Evolutionary conservation across 2,113 vertebrate genomes (phyloP).

Genomic region (Paracanthobrama guichenoti): DNA sequence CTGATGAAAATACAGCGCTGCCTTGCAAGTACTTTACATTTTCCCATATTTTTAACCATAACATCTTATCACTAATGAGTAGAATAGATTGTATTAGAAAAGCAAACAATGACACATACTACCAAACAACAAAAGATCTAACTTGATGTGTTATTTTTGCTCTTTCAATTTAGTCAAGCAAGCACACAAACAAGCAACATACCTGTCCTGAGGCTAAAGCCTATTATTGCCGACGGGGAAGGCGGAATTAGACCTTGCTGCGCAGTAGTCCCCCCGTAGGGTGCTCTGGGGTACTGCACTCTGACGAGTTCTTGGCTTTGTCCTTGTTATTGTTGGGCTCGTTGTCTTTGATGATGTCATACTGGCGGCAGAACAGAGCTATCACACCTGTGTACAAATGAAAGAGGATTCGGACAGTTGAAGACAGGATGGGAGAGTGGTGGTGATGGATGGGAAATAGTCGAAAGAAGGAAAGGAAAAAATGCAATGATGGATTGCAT

Average conservation of each 20-base stretch:
- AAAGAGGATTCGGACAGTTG: not conserved
- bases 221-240: constrained; percentile 71
- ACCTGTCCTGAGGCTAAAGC: constrained; percentile 75
- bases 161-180: not conserved
- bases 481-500: constrained; percentile 44
- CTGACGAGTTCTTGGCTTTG: constrained; percentile 94
- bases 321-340: constrained; percentile 98
- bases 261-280: constrained; percentile 90
- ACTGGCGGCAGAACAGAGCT: constrained; percentile 94
- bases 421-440: not conserved
- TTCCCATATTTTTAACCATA: not conserved
- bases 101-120: not conserved
- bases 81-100: not conserved
- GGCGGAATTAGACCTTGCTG: constrained; percentile 84
- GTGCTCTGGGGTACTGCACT: constrained; percentile 95
- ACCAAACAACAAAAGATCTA: not conserved
- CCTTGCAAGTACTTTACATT: not conserved
- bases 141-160: not conserved
- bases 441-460: constrained; percentile 28
- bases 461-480: constrained; percentile 41
- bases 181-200: constrained; percentile 40
- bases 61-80: not conserved
- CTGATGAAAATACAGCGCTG: not conserved
- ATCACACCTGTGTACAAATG: constrained; percentile 83
- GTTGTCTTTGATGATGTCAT: constrained; percentile 98